These are phyloP conservation scores for Ichneumon xanthorius DNA, from an alignment of 2,888 invertebrate species.

Conservation along the genomic window DNA sequence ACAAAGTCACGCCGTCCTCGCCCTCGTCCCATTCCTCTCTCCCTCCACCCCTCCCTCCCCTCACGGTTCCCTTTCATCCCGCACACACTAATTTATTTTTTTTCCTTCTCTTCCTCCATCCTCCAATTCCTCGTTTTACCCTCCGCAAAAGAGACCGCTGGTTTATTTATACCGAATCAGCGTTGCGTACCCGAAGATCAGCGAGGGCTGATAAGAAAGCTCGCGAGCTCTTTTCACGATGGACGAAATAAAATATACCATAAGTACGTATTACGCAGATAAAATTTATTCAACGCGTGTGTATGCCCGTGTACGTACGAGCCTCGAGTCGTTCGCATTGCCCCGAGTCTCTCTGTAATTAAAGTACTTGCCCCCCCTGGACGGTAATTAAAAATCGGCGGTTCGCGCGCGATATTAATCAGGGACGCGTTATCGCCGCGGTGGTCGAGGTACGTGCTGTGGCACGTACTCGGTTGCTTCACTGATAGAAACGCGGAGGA, in stretches of 20 bases:
- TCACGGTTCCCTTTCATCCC: conserved; percentile 30
- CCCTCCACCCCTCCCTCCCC: background rate
- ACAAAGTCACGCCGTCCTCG: conserved; percentile 54
- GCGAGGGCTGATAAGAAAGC: conserved; percentile 57
- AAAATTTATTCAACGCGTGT: conserved; percentile 50
- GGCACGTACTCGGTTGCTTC: conserved; percentile 63
- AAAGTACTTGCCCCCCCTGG: conserved; percentile 62
- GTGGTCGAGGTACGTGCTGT: conserved; percentile 63
- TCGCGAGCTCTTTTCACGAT: conserved; percentile 44
- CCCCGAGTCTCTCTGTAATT: conserved; percentile 60
- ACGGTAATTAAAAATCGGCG: conserved; percentile 69
- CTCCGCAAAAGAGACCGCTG: conserved; percentile 55
- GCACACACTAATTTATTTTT: conserved; percentile 60
- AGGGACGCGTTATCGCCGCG: conserved; percentile 64
- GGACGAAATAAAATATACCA: conserved; percentile 60
- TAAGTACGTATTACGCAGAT: conserved; percentile 63
- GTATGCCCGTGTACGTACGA: conserved; percentile 18
- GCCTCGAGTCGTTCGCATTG: conserved; percentile 55
- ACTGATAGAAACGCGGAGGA: conserved; percentile 48
- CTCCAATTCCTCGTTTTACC: conserved; percentile 39
- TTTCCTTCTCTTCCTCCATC: conserved; percentile 21
- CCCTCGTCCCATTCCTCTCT: conserved; percentile 40
- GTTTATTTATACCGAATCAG: conserved; percentile 68
- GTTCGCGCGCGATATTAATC: conserved; percentile 68
- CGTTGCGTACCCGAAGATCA: conserved; percentile 67